phyloP scores from a whole-genome alignment of 1,140 invertebrate genomes.

The Drosophila albomicans region DNA sequence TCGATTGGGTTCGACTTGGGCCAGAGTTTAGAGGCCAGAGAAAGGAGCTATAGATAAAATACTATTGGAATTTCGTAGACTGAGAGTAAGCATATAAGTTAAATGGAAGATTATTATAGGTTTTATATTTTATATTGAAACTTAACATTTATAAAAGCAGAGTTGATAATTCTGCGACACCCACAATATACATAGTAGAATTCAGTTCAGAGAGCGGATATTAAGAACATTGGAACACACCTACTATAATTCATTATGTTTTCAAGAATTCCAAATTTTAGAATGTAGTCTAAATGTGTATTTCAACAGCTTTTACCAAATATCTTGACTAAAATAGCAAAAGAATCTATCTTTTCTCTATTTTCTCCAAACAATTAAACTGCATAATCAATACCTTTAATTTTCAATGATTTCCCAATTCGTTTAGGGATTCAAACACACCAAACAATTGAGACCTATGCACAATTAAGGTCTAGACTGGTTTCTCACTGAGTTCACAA shows the following conservation, averaged over 20 bases:
- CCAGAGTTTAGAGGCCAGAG: neutral
- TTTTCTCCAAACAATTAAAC: neutral
- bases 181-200: too few relatives aligned
- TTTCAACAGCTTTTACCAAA: too few relatives aligned
- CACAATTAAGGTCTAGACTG: constrained; percentile 20
- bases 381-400: neutral
- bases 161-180: too few relatives aligned
- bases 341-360: neutral
- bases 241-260: too few relatives aligned
- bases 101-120: too few relatives aligned
- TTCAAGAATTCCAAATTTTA: too few relatives aligned
- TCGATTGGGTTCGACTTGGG: constrained; percentile 2
- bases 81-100: too few relatives aligned
- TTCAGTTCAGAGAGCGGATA: too few relatives aligned
- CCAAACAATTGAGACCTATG: neutral
- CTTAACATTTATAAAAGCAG: neutral
- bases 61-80: neutral
- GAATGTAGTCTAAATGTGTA: too few relatives aligned
- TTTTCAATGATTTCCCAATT: constrained; percentile 5
- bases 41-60: neutral
- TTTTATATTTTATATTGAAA: neutral
- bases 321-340: too few relatives aligned
- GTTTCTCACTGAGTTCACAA: constrained; percentile 11
- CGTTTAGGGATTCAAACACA: neutral
- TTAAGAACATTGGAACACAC: too few relatives aligned